These are phyloP conservation scores for Channa striata DNA, from an alignment of 2,797 vertebrate species.

Conservation along the genomic window DNA sequence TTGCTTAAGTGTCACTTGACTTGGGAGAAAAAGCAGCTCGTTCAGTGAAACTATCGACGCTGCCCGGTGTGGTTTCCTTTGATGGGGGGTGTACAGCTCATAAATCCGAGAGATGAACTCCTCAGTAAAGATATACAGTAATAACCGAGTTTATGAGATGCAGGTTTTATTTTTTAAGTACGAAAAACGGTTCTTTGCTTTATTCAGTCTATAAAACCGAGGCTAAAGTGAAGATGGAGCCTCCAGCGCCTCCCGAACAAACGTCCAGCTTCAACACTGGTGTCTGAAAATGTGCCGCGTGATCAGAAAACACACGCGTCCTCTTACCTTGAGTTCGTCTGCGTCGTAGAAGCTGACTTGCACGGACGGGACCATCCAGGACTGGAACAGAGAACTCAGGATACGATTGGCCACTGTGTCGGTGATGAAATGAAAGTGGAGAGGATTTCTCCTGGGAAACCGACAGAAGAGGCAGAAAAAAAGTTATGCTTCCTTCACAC, in stretches of 20 bases:
- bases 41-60: no score
- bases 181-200: no score
- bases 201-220: background rate
- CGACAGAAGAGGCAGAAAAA: background rate
- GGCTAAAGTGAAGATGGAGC: conserved; percentile 16
- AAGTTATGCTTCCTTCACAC: no score
- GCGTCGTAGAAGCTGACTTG: conserved; percentile 95
- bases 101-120: no score
- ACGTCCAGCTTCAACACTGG: conserved; percentile 23
- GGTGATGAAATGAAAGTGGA: conserved; percentile 96
- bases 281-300: conserved; percentile 9
- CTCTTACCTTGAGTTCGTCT: conserved; percentile 91
- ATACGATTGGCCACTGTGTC: conserved; percentile 91
- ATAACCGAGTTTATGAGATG: no score
- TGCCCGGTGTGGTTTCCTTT: no score
- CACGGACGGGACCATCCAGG: conserved; percentile 96
- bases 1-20: conserved; percentile 38
- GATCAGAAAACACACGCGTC: background rate
- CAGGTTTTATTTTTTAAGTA: no score
- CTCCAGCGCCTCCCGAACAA: background rate
- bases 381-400: conserved; percentile 90
- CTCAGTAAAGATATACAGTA: no score
- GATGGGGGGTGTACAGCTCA: no score
- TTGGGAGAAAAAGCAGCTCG: conserved; percentile 16
- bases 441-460: conserved; percentile 91